phyloP scores from a whole-genome alignment of 2,888 invertebrate genomes.

The Ypsolopha scabrella region DNA sequence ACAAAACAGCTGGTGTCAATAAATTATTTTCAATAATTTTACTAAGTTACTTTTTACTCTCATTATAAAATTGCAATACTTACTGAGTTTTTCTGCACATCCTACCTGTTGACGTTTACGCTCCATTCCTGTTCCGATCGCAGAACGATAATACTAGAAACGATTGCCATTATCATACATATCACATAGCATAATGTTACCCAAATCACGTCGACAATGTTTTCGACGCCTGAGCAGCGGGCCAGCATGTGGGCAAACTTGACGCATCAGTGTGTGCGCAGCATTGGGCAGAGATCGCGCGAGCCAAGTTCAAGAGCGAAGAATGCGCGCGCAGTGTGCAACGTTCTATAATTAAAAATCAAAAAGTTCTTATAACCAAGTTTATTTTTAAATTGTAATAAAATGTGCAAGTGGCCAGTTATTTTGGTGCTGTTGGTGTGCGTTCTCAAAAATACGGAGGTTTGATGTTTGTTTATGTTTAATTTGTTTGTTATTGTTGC shows the following conservation, averaged over 20 bases:
- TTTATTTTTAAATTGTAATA: slow-evolving; percentile 24
- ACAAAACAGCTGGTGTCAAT: no score
- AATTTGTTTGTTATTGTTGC: slow-evolving; percentile 10
- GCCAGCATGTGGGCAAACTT: slow-evolving; percentile 7
- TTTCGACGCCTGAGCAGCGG: slow-evolving; percentile 9
- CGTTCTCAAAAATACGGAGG: slow-evolving; percentile 49
- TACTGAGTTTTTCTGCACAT: no score
- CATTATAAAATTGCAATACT: no score
- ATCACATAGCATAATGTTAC: no score
- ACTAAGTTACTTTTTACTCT: no score
- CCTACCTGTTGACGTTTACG: no score
- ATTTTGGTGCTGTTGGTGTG: slow-evolving; percentile 41
- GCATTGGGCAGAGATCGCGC: slow-evolving; percentile 37
- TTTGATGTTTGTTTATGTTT: slow-evolving; percentile 31
- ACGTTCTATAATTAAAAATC: not conserved
- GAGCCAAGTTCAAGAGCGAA: slow-evolving; percentile 38
- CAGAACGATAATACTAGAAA: no score
- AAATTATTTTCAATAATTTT: no score
- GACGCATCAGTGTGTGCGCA: slow-evolving; percentile 46
- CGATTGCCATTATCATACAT: no score
- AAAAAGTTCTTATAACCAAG: slow-evolving; percentile 9
- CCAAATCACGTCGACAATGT: not conserved
- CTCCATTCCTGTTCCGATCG: no score
- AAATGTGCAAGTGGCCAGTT: slow-evolving; percentile 52
- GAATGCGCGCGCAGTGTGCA: slow-evolving; percentile 41